These are phyloP conservation scores for Nemapogon koenigi DNA, from an alignment of 2,888 invertebrate genomes.

Conservation along the genomic window DNA sequence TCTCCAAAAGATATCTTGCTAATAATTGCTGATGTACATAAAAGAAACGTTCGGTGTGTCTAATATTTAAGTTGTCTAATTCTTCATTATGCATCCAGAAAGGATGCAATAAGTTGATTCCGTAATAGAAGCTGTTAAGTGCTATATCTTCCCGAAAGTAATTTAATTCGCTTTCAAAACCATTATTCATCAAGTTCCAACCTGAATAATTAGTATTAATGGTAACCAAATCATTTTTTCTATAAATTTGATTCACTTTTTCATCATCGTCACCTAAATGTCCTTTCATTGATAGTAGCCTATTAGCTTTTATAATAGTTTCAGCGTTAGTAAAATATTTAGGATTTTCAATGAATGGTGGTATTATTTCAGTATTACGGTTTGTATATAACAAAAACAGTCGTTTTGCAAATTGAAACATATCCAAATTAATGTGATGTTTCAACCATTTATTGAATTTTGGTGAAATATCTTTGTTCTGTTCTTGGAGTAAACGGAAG, in stretches of 20 bases:
- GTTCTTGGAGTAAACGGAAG: slow-evolving; percentile 43
- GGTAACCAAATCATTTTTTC: slow-evolving; percentile 24
- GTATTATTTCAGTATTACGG: slow-evolving; percentile 28
- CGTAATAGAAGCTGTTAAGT: slow-evolving; percentile 65
- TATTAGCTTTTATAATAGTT: slow-evolving; percentile 34
- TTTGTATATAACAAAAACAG: slow-evolving; percentile 42
- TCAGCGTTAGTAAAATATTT: slow-evolving; percentile 45
- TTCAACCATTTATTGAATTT: slow-evolving; percentile 39
- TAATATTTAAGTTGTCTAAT: slow-evolving; percentile 33
- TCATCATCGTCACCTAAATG: slow-evolving; percentile 22
- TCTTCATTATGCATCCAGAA: slow-evolving; percentile 65
- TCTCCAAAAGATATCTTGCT: slow-evolving; percentile 41
- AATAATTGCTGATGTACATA: slow-evolving; percentile 41
- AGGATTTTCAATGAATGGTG: slow-evolving; percentile 55
- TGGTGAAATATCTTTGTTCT: slow-evolving; percentile 26
- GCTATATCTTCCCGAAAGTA: slow-evolving; percentile 71
- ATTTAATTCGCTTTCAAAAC: slow-evolving; percentile 56
- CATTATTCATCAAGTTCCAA: slow-evolving; percentile 54
- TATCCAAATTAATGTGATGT: slow-evolving; percentile 49
- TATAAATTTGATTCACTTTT: slow-evolving; percentile 28
- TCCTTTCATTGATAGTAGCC: slow-evolving; percentile 26
- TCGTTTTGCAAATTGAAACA: slow-evolving; percentile 50
- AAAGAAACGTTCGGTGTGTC: slow-evolving; percentile 44
- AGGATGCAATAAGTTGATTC: slow-evolving; percentile 60
- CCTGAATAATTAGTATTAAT: slow-evolving; percentile 51